phyloP scores from a whole-genome alignment of 2,888 invertebrate species.

The Dysmachus trigonus region DNA sequence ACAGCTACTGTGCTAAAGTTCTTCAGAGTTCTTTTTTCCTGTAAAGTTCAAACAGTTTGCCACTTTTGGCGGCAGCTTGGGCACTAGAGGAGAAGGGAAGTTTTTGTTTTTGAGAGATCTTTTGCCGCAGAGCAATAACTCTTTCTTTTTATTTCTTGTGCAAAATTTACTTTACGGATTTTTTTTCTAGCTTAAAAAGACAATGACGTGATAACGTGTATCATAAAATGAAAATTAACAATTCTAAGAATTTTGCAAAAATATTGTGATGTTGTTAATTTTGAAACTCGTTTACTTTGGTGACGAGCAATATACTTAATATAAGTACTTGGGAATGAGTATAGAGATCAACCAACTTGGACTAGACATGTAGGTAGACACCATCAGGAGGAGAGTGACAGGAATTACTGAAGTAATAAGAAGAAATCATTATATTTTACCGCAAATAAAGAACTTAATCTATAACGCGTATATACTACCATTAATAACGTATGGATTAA shows the following conservation, averaged over 20 bases:
- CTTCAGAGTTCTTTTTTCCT: neutral
- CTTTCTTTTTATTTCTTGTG: neutral
- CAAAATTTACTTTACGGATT: neutral
- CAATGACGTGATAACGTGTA: neutral
- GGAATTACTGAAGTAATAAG: too few relatives aligned
- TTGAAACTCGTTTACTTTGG: too few relatives aligned
- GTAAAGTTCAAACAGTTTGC: neutral
- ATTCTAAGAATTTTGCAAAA: neutral
- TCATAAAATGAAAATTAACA: neutral
- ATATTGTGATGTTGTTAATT: too few relatives aligned
- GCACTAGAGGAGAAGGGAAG: neutral
- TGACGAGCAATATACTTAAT: too few relatives aligned
- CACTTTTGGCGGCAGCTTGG: neutral
- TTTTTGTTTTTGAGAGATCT: neutral
- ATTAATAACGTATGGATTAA: too few relatives aligned
- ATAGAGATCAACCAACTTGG: too few relatives aligned
- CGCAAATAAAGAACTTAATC: too few relatives aligned
- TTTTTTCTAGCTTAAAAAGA: neutral
- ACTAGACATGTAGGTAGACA: too few relatives aligned
- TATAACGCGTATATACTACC: too few relatives aligned
- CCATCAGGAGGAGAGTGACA: too few relatives aligned
- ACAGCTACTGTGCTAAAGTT: neutral
- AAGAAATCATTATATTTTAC: too few relatives aligned
- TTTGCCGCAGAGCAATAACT: neutral
- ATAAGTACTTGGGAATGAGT: too few relatives aligned